Evolutionary conservation across 2,888 invertebrate genomes (phyloP), one percentile per base, ranked within the genome.

Genomic region (Trissolcus brochymenae): DNA sequence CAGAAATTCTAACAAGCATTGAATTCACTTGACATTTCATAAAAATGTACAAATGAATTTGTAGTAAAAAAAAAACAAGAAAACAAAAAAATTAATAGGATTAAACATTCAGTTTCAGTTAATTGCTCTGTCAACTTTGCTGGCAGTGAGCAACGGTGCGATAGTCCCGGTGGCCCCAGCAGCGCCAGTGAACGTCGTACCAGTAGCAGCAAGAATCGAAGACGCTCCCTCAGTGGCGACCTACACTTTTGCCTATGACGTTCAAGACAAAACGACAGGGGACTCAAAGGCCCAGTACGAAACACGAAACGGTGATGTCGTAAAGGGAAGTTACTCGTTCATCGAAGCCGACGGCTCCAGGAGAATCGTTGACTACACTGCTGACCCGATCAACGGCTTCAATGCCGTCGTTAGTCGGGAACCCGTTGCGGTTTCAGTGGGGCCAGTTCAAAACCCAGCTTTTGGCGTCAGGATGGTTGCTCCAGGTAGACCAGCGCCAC

Each of bases 281-380:
- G 87, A 87, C 49, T 81, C 87, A 1, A 87, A 87, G 62, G 84
- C 84, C 14, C 87, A 87, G 41, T 84, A 87, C 61, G 84, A 84
- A 70, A 81, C 79, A 0, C 79, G 85, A 65, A 74, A 75, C 53
- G 86, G 86, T 6, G 84, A 85, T 54, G 56, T 84, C 14, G 86
- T 86, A 3, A 81, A 83, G 64, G 86, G 86, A 11, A 86, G 85
- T 50, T 86, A 86, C 79, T 82, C 82, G 6, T 80, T 86, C 16
- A 80, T 86, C 59, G 86, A 86, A 57, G 76, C 85, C 7, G 86
- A 86, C 50, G 86, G 86, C 14, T 83, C 78, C 29, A 78, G 85
- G 4, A 75, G 86, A 13, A 81, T 83, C 41, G 86, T 86, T 54
- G 82, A 84, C 55, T 84, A 84, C 77, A 84, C 84, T 19, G 84